Conservation (phyloP, 2,888 invertebrate genomes). For the Alloscopus bannaensis region DNA sequence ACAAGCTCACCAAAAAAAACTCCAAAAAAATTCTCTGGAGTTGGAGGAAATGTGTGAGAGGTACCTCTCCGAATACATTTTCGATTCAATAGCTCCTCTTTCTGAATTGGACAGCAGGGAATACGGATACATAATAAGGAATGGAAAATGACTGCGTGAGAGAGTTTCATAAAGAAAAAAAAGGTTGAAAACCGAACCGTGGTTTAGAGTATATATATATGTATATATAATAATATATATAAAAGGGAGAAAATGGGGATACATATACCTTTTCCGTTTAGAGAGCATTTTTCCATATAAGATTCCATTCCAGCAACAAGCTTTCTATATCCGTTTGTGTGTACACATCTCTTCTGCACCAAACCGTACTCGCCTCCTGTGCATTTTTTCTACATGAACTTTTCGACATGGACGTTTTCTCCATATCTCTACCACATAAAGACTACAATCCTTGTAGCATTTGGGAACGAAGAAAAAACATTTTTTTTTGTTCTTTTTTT, state of each 20-base stretch:
- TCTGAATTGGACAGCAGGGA: constrained; percentile 45
- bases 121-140: neutral
- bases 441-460: no score
- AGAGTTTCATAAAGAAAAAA: neutral
- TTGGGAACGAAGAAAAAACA: no score
- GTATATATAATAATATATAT: neutral
- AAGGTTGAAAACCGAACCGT: no score
- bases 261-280: neutral
- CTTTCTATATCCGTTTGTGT: neutral
- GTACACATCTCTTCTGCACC: neutral
- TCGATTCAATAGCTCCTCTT: neutral
- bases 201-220: neutral
- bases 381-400: neutral
- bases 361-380: neutral
- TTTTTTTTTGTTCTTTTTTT: no score
- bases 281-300: neutral
- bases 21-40: no score
- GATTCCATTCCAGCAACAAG: neutral
- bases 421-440: no score
- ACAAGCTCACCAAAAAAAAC: no score
- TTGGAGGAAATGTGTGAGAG: no score
- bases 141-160: neutral
- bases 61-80: no score
- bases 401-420: neutral
- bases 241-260: neutral